Evolutionary conservation across 2,888 invertebrate species (phyloP).

Genomic region (Spisula solida): DNA sequence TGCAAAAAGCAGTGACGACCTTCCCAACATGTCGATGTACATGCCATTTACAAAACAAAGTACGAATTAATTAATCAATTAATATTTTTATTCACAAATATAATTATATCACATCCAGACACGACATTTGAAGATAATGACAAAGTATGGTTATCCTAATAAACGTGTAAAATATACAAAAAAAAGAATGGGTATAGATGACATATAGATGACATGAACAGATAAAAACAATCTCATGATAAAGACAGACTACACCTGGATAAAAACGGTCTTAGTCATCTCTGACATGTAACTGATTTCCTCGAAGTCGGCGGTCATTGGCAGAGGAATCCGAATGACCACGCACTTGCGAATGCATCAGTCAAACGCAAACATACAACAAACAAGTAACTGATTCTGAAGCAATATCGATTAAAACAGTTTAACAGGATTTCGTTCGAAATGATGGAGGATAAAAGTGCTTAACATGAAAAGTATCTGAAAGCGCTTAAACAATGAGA

Average conservation of each 20-base stretch:
- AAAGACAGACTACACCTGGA: not conserved
- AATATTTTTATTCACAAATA: not conserved
- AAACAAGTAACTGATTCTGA: too few species aligned
- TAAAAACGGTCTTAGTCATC: not conserved
- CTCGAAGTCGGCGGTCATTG: not conserved
- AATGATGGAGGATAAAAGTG: too few species aligned
- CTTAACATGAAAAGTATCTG: too few species aligned
- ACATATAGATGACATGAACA: not conserved
- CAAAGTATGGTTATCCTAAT: not conserved
- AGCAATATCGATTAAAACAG: too few species aligned
- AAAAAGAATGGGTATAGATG: not conserved
- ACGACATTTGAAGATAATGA: not conserved
- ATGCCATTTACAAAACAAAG: too few species aligned
- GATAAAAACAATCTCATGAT: not conserved
- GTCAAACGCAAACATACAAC: too few species aligned
- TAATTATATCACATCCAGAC: not conserved
- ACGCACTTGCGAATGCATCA: not conserved
- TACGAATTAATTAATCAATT: too few species aligned
- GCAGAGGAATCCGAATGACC: not conserved
- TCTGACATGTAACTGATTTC: not conserved
- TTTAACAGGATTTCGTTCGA: too few species aligned
- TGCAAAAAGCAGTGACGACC: too few species aligned
- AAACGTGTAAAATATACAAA: not conserved
- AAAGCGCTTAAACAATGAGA: too few species aligned
- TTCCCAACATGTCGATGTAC: too few species aligned